Conservation (phyloP, 2,113 vertebrate genomes). For the Silurus glanis region DNA sequence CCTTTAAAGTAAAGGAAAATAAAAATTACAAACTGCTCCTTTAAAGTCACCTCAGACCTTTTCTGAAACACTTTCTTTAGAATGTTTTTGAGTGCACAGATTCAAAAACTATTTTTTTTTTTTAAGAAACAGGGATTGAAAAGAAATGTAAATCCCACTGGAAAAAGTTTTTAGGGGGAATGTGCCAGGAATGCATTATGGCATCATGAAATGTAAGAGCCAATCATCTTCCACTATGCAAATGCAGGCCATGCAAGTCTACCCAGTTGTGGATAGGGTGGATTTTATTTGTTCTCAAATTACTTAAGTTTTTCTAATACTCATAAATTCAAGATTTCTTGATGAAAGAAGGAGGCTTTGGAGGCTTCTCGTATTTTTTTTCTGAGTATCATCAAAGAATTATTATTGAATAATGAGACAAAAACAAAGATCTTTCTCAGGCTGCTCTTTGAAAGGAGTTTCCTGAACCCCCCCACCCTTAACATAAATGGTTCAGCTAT, state of each 20-base stretch:
- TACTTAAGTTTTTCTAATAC: not conserved
- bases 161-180: not conserved
- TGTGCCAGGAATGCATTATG: not conserved
- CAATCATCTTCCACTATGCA: not conserved
- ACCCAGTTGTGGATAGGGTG: too few relatives aligned
- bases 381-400: not conserved
- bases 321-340: not conserved
- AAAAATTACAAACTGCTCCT: not conserved
- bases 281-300: not conserved
- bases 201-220: not conserved
- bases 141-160: not conserved
- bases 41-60: not conserved
- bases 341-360: not conserved
- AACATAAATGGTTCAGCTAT: not conserved
- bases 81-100: not conserved
- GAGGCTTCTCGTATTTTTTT: not conserved
- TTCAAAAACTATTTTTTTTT: not conserved
- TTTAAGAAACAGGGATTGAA: not conserved
- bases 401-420: not conserved
- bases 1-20: not conserved
- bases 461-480: not conserved
- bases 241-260: not conserved
- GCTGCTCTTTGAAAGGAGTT: not conserved
- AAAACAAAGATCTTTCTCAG: not conserved
- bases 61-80: not conserved